Percentiles rank a stretch among this genome's conserved stretches.
Evolutionary conservation across 2,888 invertebrate genomes (phyloP).

Genomic region (Erebia epiphron): DNA sequence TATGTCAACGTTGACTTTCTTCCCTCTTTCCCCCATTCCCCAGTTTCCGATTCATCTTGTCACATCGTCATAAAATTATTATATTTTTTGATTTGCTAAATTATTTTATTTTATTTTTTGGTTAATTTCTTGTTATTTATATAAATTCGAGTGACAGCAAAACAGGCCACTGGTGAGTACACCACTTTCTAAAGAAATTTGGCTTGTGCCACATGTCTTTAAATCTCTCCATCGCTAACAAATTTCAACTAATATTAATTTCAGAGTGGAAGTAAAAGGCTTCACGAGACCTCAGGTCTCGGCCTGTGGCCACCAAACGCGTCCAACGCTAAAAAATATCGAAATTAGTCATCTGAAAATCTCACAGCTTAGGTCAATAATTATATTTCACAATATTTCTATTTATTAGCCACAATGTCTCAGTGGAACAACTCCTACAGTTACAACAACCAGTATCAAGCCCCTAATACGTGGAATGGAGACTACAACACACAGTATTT

Average conservation of each 20-base stretch:
- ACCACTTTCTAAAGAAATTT: conserved; percentile 32
- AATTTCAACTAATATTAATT: conserved; percentile 45
- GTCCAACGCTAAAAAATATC: conserved; percentile 39
- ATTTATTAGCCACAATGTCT: conserved; percentile 60
- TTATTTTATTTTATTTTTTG: conserved; percentile 70
- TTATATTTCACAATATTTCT: conserved; percentile 50
- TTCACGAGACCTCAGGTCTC: conserved; percentile 66
- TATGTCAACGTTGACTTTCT: conserved; percentile 54
- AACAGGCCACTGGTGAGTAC: conserved; percentile 60
- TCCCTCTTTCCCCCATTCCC: conserved; percentile 49
- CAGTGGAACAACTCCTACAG: conserved; percentile 75
- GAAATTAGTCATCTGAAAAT: conserved; percentile 45
- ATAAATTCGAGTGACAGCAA: conserved; percentile 48
- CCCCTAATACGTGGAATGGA: conserved; percentile 61
- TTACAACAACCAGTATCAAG: conserved; percentile 70
- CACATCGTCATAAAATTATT: conserved; percentile 56
- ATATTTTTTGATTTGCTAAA: conserved; percentile 65
- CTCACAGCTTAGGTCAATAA: conserved; percentile 32
- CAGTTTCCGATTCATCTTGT: conserved; percentile 68
- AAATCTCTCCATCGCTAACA: conserved; percentile 43
- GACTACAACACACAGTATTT: conserved; percentile 63
- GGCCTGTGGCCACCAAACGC: conserved; percentile 67
- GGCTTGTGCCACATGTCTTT: conserved; percentile 61
- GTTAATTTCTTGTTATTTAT: conserved; percentile 56
- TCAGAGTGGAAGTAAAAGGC: conserved; percentile 40